phyloP scores from a whole-genome alignment of 2,888 invertebrate genomes.

The Drosophila melanocephala region DNA sequence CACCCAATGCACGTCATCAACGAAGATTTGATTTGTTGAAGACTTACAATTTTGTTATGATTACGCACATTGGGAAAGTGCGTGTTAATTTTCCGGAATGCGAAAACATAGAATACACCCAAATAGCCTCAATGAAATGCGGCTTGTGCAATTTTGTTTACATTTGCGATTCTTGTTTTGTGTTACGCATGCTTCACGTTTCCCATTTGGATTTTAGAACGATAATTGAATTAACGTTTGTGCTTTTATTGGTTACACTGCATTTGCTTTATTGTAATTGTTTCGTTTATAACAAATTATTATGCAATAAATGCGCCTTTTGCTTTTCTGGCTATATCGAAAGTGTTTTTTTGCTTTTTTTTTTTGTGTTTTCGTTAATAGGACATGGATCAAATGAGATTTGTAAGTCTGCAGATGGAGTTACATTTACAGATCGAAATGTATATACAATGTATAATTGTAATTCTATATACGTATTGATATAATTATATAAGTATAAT shows the following conservation, averaged over 20 bases:
- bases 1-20: neutral
- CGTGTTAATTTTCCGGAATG: neutral
- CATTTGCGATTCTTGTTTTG: constrained; percentile 43
- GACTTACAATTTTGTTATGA: neutral
- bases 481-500: constrained; percentile 4
- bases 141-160: constrained; percentile 5
- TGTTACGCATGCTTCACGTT: constrained; percentile 16
- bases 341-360: constrained; percentile 10
- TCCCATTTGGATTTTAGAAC: neutral
- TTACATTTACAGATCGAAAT: constrained; percentile 10
- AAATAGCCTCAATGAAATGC: neutral
- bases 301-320: constrained; percentile 56
- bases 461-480: constrained; percentile 1
- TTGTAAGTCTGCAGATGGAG: constrained; percentile 8
- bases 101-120: neutral
- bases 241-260: constrained; percentile 37
- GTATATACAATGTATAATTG: constrained; percentile 17
- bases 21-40: neutral
- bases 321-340: constrained; percentile 24
- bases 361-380: constrained; percentile 17
- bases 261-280: constrained; percentile 63
- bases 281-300: constrained; percentile 55
- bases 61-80: neutral
- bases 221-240: constrained; percentile 7
- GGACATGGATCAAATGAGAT: constrained; percentile 44